These are phyloP conservation scores for Zaprionus davidi DNA, from an alignment of 1,140 invertebrate species.

Conservation along the genomic window DNA sequence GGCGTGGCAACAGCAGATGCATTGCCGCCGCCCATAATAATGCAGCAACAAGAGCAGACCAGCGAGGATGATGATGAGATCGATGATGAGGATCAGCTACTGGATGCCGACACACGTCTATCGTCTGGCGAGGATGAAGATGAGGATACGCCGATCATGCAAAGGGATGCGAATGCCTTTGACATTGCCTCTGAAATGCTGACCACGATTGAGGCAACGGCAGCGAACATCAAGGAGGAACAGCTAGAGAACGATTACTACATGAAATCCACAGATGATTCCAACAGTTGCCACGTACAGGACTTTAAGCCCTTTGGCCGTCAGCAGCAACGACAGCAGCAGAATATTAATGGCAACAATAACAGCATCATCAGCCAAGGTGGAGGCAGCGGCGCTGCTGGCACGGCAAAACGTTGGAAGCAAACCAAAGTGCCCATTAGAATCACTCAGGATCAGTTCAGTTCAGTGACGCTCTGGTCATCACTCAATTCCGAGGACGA, in stretches of 20 bases:
- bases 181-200: conserved; percentile 71
- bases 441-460: conserved; percentile 74
- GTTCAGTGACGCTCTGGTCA: conserved; percentile 69
- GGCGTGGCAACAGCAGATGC: conserved; percentile 67
- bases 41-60: conserved; percentile 64
- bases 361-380: conserved; percentile 6
- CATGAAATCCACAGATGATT: conserved; percentile 69
- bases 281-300: conserved; percentile 66
- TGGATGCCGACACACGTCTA: conserved; percentile 43
- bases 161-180: conserved; percentile 55
- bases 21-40: conserved; percentile 73
- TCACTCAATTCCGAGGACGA: conserved; percentile 72
- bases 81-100: conserved; percentile 50
- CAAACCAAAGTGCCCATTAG: conserved; percentile 77
- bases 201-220: conserved; percentile 69
- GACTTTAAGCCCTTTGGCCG: conserved; percentile 70
- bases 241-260: conserved; percentile 71
- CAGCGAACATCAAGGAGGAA: conserved; percentile 70
- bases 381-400: background rate
- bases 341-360: conserved; percentile 2
- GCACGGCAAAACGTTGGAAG: conserved; percentile 67
- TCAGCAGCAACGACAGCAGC: conserved; percentile 1
- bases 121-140: conserved; percentile 58
- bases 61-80: conserved; percentile 67
- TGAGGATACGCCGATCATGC: conserved; percentile 31